Conservation (phyloP, 2,888 invertebrate genomes). For the Thymelicus lineola region DNA sequence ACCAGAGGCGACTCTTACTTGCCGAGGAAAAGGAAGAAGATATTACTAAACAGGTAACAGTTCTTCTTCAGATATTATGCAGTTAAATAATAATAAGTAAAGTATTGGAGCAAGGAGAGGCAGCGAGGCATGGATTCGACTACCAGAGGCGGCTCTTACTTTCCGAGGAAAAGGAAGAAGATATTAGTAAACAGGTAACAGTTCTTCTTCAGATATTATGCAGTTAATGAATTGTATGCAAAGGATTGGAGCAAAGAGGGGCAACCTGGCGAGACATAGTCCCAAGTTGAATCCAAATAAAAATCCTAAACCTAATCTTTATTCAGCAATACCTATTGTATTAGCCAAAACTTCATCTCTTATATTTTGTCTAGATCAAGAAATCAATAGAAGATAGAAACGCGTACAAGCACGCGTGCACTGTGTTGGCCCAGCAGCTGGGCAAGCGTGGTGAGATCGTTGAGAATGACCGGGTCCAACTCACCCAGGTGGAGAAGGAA, state of each 20-base stretch:
- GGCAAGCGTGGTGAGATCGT: conserved; percentile 50
- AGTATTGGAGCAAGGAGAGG: conserved; percentile 72
- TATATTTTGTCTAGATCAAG: conserved; percentile 52
- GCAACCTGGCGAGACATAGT: conserved; percentile 69
- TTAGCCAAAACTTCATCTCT: too few relatives aligned
- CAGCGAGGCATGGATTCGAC: conserved; percentile 68
- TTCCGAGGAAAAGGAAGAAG: conserved; percentile 66
- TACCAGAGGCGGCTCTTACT: conserved; percentile 63
- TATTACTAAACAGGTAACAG: conserved; percentile 58
- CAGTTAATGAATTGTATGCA: too few relatives aligned
- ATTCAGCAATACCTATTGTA: too few relatives aligned
- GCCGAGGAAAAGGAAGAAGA: conserved; percentile 68
- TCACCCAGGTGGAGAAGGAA: conserved; percentile 56
- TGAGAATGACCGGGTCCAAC: conserved; percentile 51
- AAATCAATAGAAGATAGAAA: conserved; percentile 64
- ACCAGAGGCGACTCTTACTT: conserved; percentile 59
- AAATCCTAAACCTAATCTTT: too few relatives aligned
- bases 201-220: too few relatives aligned
- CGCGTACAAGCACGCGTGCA: conserved; percentile 53
- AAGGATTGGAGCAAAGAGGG: conserved; percentile 73
- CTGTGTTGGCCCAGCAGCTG: conserved; percentile 49
- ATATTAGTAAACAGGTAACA: conserved; percentile 60
- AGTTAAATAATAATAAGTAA: too few relatives aligned
- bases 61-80: neutral
- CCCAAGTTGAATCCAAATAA: too few relatives aligned